A percentile compares a stretch with the other conserved stretches of the same genome.
phyloP scores from a whole-genome alignment of 2,888 invertebrate genomes.

The Drosophila yooni region DNA sequence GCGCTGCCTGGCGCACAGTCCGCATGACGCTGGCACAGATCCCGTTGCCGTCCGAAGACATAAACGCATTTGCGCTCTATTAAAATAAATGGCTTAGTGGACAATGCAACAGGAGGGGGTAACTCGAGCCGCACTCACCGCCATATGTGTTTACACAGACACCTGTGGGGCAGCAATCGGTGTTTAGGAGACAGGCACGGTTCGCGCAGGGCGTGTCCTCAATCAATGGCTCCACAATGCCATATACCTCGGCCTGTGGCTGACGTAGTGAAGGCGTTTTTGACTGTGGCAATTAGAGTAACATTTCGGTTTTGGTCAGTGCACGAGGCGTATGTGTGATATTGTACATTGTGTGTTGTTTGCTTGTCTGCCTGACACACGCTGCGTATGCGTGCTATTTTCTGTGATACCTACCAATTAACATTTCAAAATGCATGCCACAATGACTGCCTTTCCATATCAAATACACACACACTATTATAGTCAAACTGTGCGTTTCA shows the following conservation, averaged over 20 bases:
- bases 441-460: background rate
- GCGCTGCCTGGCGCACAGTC: slow-evolving; percentile 94
- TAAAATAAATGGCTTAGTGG: slow-evolving; percentile 3
- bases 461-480: background rate
- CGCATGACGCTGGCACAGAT: slow-evolving; percentile 92
- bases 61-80: slow-evolving; percentile 88
- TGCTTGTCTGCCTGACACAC: slow-evolving; percentile 4
- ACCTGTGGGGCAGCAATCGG: slow-evolving; percentile 93
- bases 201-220: slow-evolving; percentile 92
- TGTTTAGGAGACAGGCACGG: slow-evolving; percentile 90
- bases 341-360: slow-evolving; percentile 4
- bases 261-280: slow-evolving; percentile 47
- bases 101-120: slow-evolving; percentile 8
- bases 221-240: slow-evolving; percentile 85
- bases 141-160: slow-evolving; percentile 87
- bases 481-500: background rate
- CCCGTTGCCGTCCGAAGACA: slow-evolving; percentile 91
- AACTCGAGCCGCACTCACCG: slow-evolving; percentile 79
- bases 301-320: slow-evolving; percentile 13
- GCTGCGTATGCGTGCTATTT: slow-evolving; percentile 19
- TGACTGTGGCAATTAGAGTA: slow-evolving; percentile 37
- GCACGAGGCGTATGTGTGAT: slow-evolving; percentile 36
- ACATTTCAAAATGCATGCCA: slow-evolving; percentile 5
- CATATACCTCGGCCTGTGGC: slow-evolving; percentile 70
- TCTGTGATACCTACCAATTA: background rate